Conservation (phyloP, 2,797 vertebrate genomes). For the Schizopygopsis pylzovi region DNA sequence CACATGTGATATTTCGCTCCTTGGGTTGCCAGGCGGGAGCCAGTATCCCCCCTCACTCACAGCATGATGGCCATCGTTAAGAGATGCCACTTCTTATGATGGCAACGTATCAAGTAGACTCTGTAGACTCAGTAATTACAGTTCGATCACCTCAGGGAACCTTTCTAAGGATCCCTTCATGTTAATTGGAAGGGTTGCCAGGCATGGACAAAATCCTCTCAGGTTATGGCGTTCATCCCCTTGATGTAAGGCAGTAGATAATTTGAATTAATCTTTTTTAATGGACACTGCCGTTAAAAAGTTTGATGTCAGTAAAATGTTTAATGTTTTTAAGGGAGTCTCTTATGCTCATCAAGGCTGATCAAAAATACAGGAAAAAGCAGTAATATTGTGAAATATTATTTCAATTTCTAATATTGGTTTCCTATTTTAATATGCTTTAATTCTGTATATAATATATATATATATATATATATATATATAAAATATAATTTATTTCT, state of each 20-base stretch:
- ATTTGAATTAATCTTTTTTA: neutral
- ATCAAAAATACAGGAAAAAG: neutral
- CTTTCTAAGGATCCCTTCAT: conserved; percentile 11
- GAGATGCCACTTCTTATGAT: conserved; percentile 48
- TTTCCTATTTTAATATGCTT: neutral
- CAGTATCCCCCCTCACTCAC: conserved; percentile 49
- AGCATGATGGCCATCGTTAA: conserved; percentile 60
- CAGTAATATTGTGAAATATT: too few species aligned
- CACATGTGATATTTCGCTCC: conserved; percentile 46
- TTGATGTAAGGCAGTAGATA: neutral
- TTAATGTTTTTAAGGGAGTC: neutral
- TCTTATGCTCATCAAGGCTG: neutral
- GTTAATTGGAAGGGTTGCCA: conserved; percentile 14
- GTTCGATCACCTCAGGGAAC: conserved; percentile 26
- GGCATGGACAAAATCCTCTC: conserved; percentile 1
- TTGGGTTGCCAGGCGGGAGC: conserved; percentile 53
- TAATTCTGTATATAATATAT: too few species aligned
- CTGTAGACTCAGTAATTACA: conserved; percentile 41
- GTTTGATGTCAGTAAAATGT: neutral
- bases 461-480: too few species aligned
- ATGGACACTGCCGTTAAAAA: too few species aligned
- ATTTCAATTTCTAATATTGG: too few species aligned
- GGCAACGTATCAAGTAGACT: conserved; percentile 48
- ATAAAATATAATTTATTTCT: neutral
- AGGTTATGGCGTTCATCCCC: neutral